These are phyloP conservation scores for Circaetus gallicus DNA, from an alignment of 2,113 vertebrate species.

Conservation along the genomic window DNA sequence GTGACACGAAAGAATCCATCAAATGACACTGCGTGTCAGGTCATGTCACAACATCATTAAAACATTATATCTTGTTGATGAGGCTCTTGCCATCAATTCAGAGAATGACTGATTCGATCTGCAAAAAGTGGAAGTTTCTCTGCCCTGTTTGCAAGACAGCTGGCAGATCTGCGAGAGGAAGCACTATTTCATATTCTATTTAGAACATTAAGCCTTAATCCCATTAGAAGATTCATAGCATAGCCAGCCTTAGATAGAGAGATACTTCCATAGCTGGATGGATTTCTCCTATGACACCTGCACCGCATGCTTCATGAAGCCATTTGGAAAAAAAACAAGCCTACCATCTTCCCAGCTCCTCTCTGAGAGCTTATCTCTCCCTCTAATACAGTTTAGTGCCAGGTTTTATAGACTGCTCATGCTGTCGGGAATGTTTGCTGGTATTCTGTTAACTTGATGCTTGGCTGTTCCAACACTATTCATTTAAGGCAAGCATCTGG, in stretches of 20 bases:
- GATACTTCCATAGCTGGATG: slow-evolving; percentile 25
- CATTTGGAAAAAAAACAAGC: slow-evolving; percentile 15
- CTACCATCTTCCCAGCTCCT: not conserved
- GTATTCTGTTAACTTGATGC: slow-evolving; percentile 65
- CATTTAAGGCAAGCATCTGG: slow-evolving; percentile 66
- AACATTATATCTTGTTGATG: slow-evolving; percentile 76
- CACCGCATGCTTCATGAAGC: not conserved
- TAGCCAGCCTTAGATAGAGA: slow-evolving; percentile 24
- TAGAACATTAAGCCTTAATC: slow-evolving; percentile 60
- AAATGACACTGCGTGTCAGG: slow-evolving; percentile 74
- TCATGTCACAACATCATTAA: slow-evolving; percentile 83
- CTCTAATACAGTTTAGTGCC: slow-evolving; percentile 49
- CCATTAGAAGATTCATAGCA: slow-evolving; percentile 58
- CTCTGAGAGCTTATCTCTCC: slow-evolving; percentile 39
- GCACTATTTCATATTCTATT: slow-evolving; percentile 47
- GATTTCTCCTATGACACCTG: slow-evolving; percentile 8
- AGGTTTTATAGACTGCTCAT: slow-evolving; percentile 63
- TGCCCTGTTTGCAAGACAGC: slow-evolving; percentile 63
- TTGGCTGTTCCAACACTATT: slow-evolving; percentile 63
- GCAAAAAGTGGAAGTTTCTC: slow-evolving; percentile 71
- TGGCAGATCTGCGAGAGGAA: slow-evolving; percentile 57
- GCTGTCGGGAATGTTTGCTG: slow-evolving; percentile 66
- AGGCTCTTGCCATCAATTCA: slow-evolving; percentile 75
- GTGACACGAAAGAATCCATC: slow-evolving; percentile 72
- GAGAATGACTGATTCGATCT: slow-evolving; percentile 73